Percentiles rank a stretch among this genome's conserved stretches.
These are phyloP conservation scores for Callyntrura guangdongensis DNA, from an alignment of 2,888 invertebrate species.

Conservation along the genomic window DNA sequence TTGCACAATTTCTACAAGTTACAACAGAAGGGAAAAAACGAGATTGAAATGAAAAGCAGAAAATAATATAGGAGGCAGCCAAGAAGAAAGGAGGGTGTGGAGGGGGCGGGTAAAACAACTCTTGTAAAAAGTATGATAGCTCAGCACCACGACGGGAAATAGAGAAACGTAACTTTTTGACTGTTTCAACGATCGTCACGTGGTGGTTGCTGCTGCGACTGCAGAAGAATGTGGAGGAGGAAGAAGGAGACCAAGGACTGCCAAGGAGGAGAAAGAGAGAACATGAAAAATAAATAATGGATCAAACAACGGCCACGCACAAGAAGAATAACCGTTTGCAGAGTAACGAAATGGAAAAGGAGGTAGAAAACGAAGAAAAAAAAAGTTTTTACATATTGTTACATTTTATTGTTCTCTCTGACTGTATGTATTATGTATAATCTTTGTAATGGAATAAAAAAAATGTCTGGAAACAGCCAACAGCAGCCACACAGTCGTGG, in stretches of 20 bases:
- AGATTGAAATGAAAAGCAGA: too few species aligned
- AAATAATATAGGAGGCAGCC: too few species aligned
- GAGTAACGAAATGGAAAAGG: constrained; percentile 17
- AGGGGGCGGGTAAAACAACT: too few species aligned
- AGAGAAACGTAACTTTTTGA: too few species aligned
- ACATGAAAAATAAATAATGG: constrained; percentile 63
- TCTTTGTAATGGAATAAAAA: constrained; percentile 21
- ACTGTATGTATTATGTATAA: not conserved
- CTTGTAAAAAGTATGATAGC: too few species aligned
- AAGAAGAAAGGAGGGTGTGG: too few species aligned
- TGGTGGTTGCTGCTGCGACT: not conserved
- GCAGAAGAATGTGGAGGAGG: not conserved
- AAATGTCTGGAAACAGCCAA: not conserved
- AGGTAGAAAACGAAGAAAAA: not conserved
- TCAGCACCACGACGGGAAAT: too few species aligned
- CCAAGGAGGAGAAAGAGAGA: not conserved
- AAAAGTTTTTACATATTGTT: constrained; percentile 30
- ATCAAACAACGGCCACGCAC: constrained; percentile 43
- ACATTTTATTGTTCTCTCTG: constrained; percentile 40
- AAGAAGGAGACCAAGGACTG: not conserved
- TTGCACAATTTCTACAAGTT: not conserved
- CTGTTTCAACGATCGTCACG: not conserved
- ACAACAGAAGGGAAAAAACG: not conserved
- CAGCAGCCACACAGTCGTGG: too few species aligned
- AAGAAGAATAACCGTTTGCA: not conserved